Base-by-base conservation (phyloP, 2,113 vertebrate species). In the Mesembrinibis cayennensis region DNA sequence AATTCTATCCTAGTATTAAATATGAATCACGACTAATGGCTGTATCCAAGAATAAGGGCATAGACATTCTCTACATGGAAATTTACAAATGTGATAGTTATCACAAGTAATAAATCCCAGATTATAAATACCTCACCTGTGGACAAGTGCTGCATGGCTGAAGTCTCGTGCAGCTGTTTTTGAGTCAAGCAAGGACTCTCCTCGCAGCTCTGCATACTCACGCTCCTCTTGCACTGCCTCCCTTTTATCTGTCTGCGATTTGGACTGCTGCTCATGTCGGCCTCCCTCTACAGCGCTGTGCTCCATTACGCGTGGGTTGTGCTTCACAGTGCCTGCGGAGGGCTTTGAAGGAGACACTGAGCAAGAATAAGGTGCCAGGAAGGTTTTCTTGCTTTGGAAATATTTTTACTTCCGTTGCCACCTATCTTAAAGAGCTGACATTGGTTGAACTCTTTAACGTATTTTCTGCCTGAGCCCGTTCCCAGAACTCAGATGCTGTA, bases 231-330 rank as follows among this genome's bases (percentile, higher is more conserved):
- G 9, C 2, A 1, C 73, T 81, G 73, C 22, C 42, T 97, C 25
- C 29, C 45, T 65, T 52, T 49, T 18, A 19, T 21, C 55, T 45
- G 20, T 17, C 50, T 0, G 1, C 1, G 5, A 29, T 78, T 34
- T 55, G 30, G 30, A 23, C 77, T 18, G 58, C 50, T 59, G 62
- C 53, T 91, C 6, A 2, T 3, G 27, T 23, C 59, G 52, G 40
- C 65, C 20, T 66, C 36, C 9, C 65, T 9, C 0, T 0, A 1
- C 27, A 30, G 14, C 0, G 0, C 36, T 27, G 20, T 7, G 45
- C 40, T 58, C 13, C 14, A 2, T n/a, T 29, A 10, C 7, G 3
- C 10, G 15, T 38, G 59, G 23, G 77, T 29, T 74, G 53, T 56
- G 62, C 65, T 70, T 30, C 63, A 62, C 59, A 40, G 55, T 40